A percentile compares a stretch with the other conserved stretches of the same genome.
phyloP scores from a whole-genome alignment of 2,888 invertebrate species.

The Asteroscopus sphinx region DNA sequence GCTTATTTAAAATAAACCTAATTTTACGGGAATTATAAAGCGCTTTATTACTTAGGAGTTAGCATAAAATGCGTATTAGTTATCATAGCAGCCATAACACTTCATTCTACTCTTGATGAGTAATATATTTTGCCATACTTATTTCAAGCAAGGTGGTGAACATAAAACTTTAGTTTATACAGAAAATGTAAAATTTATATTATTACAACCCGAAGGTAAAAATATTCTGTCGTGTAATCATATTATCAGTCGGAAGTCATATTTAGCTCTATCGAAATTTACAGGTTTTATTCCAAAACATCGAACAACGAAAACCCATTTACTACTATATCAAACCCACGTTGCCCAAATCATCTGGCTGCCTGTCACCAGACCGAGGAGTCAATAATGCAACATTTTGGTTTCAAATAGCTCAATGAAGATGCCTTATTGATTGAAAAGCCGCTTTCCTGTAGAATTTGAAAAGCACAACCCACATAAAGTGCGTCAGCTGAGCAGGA shows the following conservation, averaged over 20 bases:
- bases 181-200: too few relatives aligned
- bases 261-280: conserved; percentile 1
- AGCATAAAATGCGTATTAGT: conserved; percentile 63
- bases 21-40: conserved; percentile 66
- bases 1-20: conserved; percentile 44
- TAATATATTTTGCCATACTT: neutral
- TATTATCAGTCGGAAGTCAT: too few relatives aligned
- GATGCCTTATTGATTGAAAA: conserved; percentile 38
- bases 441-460: conserved; percentile 21
- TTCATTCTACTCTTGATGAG: conserved; percentile 11
- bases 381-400: conserved; percentile 45
- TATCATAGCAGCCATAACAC: conserved; percentile 34
- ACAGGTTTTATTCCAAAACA: too few relatives aligned
- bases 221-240: too few relatives aligned
- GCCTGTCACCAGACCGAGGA: conserved; percentile 28
- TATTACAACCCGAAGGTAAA: too few relatives aligned
- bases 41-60: conserved; percentile 58
- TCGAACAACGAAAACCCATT: conserved; percentile 1
- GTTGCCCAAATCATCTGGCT: conserved; percentile 12
- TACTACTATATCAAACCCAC: conserved; percentile 20
- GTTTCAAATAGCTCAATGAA: conserved; percentile 31
- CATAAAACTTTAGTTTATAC: neutral
- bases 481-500: conserved; percentile 41
- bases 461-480: conserved; percentile 35
- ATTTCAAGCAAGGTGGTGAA: conserved; percentile 1